Conservation (phyloP, 2,113 vertebrate species). For the Notechis scutatus region DNA sequence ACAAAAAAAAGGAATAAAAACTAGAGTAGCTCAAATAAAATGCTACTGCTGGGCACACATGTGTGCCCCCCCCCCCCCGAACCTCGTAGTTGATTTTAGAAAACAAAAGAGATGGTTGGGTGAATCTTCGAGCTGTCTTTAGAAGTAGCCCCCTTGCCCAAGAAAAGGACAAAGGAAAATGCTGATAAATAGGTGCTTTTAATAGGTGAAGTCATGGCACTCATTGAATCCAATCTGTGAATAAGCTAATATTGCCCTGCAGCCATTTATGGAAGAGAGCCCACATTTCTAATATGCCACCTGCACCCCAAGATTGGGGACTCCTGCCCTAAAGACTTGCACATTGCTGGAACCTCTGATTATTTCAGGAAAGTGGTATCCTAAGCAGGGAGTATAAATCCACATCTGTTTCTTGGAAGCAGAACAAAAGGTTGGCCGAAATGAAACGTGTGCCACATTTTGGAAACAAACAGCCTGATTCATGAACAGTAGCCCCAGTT, state of each 20-base stretch:
- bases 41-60: not conserved
- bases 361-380: not conserved
- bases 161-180: not conserved
- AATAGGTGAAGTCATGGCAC: not conserved
- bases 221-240: not conserved
- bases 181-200: not conserved
- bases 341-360: not conserved
- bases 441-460: accelerated
- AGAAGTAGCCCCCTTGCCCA: not conserved
- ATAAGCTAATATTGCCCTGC: not conserved
- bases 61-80: not conserved
- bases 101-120: not conserved
- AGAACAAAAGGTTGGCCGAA: not conserved
- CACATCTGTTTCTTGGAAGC: no score
- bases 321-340: not conserved
- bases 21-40: not conserved
- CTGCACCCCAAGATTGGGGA: not conserved
- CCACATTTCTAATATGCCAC: not conserved
- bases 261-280: not conserved
- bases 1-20: not conserved
- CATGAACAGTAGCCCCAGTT: not conserved
- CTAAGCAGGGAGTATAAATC: not conserved
- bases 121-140: not conserved
- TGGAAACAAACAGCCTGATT: accelerated
- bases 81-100: not conserved